Evolutionary conservation across 2,113 vertebrate species (phyloP).

Genomic region (Ameiurus melas): DNA sequence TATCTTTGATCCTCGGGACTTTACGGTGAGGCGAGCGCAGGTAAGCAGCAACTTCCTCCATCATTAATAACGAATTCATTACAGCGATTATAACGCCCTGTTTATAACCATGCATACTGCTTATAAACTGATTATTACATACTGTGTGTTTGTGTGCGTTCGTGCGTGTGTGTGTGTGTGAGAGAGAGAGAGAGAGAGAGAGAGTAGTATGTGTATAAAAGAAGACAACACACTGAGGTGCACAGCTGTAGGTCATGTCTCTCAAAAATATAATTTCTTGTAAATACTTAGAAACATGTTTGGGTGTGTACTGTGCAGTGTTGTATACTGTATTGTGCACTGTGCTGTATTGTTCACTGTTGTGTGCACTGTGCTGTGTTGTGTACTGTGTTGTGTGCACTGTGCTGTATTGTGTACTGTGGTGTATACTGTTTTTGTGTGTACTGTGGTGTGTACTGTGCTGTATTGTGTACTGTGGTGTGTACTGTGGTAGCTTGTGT

Average conservation of each 20-base stretch:
- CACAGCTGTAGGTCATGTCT: too few species aligned
- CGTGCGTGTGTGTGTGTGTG: neutral
- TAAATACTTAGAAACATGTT: too few species aligned
- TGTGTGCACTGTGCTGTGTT: too few species aligned
- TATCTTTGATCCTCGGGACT: neutral
- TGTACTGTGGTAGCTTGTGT: neutral
- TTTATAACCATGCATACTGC: neutral
- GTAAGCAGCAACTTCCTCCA: neutral
- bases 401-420: too few species aligned
- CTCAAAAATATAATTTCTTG: too few species aligned
- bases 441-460: neutral
- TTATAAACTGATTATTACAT: neutral
- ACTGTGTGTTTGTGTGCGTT: neutral
- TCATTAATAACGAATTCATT: slow-evolving; percentile 10
- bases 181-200: neutral
- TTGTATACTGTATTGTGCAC: neutral
- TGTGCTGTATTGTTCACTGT: too few species aligned
- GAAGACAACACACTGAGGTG: too few species aligned
- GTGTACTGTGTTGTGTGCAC: too few species aligned
- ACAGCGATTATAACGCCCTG: neutral
- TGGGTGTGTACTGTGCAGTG: neutral
- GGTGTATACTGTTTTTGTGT: too few species aligned
- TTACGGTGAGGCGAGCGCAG: neutral
- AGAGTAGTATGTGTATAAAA: neutral
- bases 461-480: too few species aligned